Evolutionary conservation across 2,113 vertebrate genomes (phyloP), one percentile per base, ranked within the genome.

Genomic region (Bothrops jararaca): DNA sequence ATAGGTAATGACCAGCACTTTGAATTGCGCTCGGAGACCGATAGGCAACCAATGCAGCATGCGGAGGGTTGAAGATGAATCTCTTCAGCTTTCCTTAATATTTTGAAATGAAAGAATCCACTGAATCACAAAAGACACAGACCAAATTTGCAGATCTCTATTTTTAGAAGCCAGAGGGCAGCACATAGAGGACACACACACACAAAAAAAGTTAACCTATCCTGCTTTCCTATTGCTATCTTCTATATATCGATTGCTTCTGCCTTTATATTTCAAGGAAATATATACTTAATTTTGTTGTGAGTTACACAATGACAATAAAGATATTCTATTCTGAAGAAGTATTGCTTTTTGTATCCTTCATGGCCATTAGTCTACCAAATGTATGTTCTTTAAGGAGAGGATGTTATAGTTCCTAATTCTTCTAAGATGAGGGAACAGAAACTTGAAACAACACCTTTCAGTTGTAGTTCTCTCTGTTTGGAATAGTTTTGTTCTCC

Each of bases 71-170:
- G 94, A 80, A 18, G 23, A 22, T 95, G 12, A 89, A 93, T 92
- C 94, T 92, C 42, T 22, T 34, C 95, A 93, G 88, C 53, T 91
- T 93, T 95, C 74, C 85, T 85, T 48, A 34, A 93, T 94, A 52
- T 87, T 95, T 94, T 89, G 74, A 95, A 95, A 29, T 91, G 54
- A 22, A 95, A 95, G 8, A 92, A 89, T 94, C 60, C 58, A 95
- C 13, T 85, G 86, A 91, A 94, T 88, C 42, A 45, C 87, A 93
- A 94, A 88, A 92, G 23, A n/a, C 58, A 90, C 80, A 95, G 89
- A 80, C 9, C 95, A 92, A 94, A 85, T 0, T 6, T 1, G 12
- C 20, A 42, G 89, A 24, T 0, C 1, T 0, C 42, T 86, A n/a
- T 89, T 86, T 93, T 93, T 1, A 58, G 54, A 42, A 39, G 54